Base-by-base conservation (phyloP, 2,888 invertebrate species). In the Panopea generosa region DNA sequence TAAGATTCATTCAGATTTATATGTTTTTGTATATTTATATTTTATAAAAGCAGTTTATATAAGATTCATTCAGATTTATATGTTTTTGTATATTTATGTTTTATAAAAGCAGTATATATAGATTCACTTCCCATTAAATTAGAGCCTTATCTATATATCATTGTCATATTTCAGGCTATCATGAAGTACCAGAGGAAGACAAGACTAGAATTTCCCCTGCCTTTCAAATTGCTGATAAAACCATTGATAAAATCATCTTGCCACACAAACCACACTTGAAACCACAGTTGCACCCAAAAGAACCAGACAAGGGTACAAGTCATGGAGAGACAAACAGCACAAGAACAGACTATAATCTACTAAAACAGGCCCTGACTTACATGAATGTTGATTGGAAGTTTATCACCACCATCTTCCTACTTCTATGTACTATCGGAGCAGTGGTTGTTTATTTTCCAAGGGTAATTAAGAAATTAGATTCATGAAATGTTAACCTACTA, bases 181-280 rank as follows among this genome's bases (percentile, higher is more conserved):
- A 92, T 81, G 90, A 91, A 78, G 88, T 91, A 4, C 92, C 92
- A 16, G 90, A 91, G 33, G 75, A 87, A 68, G 77, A 87, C 9
- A 77, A 80, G 20, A 74, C 86, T 4, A 75, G 84, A 26, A 88
- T 91, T 18, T 84, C 87, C 0, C 81, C 89, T 16, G 85, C 84
- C 0, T 85, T 84, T 27, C 89, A 87, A 56, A 86, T 90, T 22
- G 78, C 89, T 9, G 88, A 89, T 71, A 80, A 77, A 20, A 71
- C 67, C 18, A 70, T 78, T 7, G 78, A 80, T 50, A 73, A 84
- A 18, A 84, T 87, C 18, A 67, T 70, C 38, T 66, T 56, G 16
- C 50, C 26, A 2, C 67, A 61, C 33, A 52, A 26, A 22, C 45
- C 49, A n/a, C 38, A 40, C 47, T 11, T 7, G 4, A 52, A 52